Evolutionary conservation across 2,888 invertebrate species (phyloP), one percentile per base, ranked within the genome.

Genomic region (Trissolcus brochymenae): DNA sequence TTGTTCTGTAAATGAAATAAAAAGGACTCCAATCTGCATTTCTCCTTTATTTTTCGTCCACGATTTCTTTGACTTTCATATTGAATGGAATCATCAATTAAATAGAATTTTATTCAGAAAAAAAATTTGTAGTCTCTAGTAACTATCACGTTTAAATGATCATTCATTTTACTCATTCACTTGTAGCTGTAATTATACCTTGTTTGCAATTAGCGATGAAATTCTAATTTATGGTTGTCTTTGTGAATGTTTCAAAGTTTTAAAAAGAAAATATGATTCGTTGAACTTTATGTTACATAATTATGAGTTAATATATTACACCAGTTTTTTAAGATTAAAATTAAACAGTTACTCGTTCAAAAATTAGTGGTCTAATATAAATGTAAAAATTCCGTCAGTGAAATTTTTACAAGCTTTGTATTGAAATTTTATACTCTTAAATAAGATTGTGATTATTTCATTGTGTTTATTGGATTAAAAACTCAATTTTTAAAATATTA

Each of bases 191-290:
- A 62, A 71, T 57, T 43, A 62, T 21, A 53, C 43, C 55, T 62
- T 14, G 56, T 56, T 50, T 43, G 50, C n/a, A 51, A 71, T 71
- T 62, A 71, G 46, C 62, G 19, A 14, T 21, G 43, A 43, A 57
- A 40, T 35, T 57, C 50, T 71, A 71, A 71, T 62, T 71, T 62
- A 54, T 19, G 57, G 62, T 57, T 71, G 57, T 6, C 25, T 25
- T 59, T 40, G 16, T 9, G 13, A 6, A 68, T 60, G 53, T 53
- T 61, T 56, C 14, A 13, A 51, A 14, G 35, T 46, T 9, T 7
- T 17, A 50, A 50, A 7, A 62, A 46, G 56, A 60, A 62, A 70
- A 62, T 56, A 25, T 13, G 17, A 50, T 61, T 62, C 50, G 29
- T 54, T 46, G 50, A 62, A 50, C 55, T 61, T 68, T 50, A 35